A percentile compares a stretch with the other conserved stretches of the same genome.
Evolutionary conservation across 2,888 invertebrate genomes (phyloP).

Genomic region (Belgica antarctica): DNA sequence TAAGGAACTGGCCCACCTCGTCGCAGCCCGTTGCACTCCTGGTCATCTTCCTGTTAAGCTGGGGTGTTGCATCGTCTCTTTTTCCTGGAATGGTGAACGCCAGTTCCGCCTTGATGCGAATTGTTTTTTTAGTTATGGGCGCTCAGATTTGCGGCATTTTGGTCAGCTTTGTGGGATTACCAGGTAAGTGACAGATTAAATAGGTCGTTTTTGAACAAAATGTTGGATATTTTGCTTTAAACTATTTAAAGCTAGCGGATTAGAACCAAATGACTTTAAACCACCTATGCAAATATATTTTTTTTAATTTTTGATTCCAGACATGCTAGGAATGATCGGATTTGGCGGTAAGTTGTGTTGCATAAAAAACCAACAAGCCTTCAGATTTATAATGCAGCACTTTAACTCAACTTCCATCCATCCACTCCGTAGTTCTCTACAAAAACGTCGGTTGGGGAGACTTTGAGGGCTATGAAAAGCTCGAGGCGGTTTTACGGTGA

Average conservation of each 20-base stretch:
- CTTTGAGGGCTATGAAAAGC: conserved; percentile 55
- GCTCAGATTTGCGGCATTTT: conserved; percentile 52
- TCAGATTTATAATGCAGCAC: background rate
- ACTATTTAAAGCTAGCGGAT: background rate
- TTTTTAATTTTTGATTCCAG: conserved; percentile 50
- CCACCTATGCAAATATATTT: background rate
- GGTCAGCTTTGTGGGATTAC: conserved; percentile 51
- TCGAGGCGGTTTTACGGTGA: conserved; percentile 58
- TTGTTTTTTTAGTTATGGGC: conserved; percentile 53
- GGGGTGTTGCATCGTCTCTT: conserved; percentile 53
- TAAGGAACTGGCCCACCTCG: conserved; percentile 50
- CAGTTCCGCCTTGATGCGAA: conserved; percentile 51
- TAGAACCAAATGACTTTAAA: background rate
- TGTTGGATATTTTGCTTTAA: background rate
- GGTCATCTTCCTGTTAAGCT: conserved; percentile 52
- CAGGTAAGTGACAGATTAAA: conserved; percentile 21
- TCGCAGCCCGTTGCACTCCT: conserved; percentile 53
- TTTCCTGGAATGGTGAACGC: conserved; percentile 51
- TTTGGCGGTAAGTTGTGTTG: conserved; percentile 55
- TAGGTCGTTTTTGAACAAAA: background rate
- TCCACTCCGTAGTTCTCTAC: conserved; percentile 52
- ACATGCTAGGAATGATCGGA: conserved; percentile 63
- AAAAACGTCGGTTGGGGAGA: conserved; percentile 57
- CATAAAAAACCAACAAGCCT: background rate
- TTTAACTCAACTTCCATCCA: background rate